Conservation (phyloP, 92 coral and sea anemone species). For the Ricordea florida region DNA sequence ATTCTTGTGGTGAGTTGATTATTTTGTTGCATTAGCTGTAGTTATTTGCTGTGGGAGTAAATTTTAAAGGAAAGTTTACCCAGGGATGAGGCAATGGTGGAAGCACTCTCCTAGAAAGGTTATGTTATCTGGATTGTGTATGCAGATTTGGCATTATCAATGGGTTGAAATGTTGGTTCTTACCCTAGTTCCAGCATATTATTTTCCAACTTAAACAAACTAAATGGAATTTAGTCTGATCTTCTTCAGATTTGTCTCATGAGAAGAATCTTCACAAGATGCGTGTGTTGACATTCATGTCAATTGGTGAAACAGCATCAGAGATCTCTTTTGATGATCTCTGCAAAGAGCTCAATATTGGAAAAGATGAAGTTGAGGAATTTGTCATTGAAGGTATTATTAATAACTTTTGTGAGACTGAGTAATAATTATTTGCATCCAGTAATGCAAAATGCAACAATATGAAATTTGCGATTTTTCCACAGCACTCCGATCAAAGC, state of each 20-base stretch:
- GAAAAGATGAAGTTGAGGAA: conserved; percentile 76
- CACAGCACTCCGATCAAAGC: conserved; percentile 81
- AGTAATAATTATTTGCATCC: too few species aligned
- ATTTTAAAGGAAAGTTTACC: too few species aligned
- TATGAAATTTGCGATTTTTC: background rate
- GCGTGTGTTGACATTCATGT: conserved; percentile 88
- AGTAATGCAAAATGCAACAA: too few species aligned
- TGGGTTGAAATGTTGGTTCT: too few species aligned
- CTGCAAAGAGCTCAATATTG: conserved; percentile 67
- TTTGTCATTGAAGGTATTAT: conserved; percentile 96
- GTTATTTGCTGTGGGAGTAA: too few species aligned
- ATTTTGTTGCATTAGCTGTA: background rate
- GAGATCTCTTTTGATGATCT: conserved; percentile 90
- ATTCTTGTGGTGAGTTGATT: conserved; percentile 70
- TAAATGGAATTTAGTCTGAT: background rate
- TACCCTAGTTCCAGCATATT: too few species aligned
- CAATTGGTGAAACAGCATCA: conserved; percentile 70
- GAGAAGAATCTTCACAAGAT: conserved; percentile 88
- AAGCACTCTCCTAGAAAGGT: too few species aligned
- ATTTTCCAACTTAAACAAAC: background rate
- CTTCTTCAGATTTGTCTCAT: conserved; percentile 75
- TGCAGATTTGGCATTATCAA: too few species aligned
- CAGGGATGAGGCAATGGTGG: too few species aligned
- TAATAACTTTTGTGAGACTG: too few species aligned
- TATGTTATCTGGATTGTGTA: too few species aligned